Evolutionary conservation across 2,113 vertebrate genomes (phyloP).

Genomic region (Microtus montanus): DNA sequence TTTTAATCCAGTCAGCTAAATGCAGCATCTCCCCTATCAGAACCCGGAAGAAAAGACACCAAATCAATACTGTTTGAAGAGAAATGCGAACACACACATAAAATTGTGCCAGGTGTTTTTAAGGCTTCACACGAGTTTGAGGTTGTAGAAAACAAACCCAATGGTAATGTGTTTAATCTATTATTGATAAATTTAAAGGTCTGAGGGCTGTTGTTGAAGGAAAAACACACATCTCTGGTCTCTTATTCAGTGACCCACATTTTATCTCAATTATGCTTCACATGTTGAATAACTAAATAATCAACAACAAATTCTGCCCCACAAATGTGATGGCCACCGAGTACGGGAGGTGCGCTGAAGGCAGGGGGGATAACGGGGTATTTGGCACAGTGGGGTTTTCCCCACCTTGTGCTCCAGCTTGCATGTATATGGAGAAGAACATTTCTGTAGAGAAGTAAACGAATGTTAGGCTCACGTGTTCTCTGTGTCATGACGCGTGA

Average conservation of each 20-base stretch:
- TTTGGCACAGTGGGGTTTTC: background rate
- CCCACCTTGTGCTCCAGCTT: background rate
- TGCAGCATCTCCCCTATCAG: background rate
- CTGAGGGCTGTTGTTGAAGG: constrained; percentile 47
- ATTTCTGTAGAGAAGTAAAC: constrained; percentile 6
- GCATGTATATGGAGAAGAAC: background rate
- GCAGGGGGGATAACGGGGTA: background rate
- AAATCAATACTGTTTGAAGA: background rate
- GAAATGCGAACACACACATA: constrained; percentile 38
- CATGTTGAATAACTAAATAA: constrained; percentile 60
- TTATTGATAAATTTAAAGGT: constrained; percentile 66
- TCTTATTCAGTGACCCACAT: constrained; percentile 75
- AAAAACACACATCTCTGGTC: constrained; percentile 43
- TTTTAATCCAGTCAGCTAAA: constrained; percentile 44
- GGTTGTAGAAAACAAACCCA: constrained; percentile 58
- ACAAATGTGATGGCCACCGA: constrained; percentile 51
- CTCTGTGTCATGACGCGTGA: background rate
- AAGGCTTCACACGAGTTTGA: constrained; percentile 42
- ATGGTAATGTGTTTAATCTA: constrained; percentile 65
- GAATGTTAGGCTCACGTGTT: background rate
- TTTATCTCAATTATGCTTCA: constrained; percentile 71
- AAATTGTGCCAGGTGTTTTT: background rate
- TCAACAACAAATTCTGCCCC: constrained; percentile 47
- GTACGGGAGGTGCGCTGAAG: background rate
- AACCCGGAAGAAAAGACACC: constrained; percentile 31